Conservation (phyloP, 2,797 vertebrate species). For the Oreonectes daqikongensis region DNA sequence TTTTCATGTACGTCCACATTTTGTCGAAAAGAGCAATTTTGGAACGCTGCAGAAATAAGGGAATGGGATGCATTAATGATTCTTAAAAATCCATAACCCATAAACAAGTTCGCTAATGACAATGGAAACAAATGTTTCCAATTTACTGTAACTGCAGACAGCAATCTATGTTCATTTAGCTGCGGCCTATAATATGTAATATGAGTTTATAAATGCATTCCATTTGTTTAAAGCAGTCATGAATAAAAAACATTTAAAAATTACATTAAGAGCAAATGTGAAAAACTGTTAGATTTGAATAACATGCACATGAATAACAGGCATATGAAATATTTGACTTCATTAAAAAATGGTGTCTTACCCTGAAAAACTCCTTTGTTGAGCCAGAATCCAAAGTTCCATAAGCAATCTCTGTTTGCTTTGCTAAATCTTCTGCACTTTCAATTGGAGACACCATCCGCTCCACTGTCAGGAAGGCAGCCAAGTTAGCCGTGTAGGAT, state of each 20-base stretch:
- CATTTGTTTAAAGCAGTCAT: conserved; percentile 70
- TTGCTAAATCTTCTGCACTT: conserved; percentile 97
- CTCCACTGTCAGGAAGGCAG: conserved; percentile 99
- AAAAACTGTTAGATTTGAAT: too few species aligned
- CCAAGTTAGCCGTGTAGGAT: conserved; percentile 99
- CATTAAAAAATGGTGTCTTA: too few species aligned
- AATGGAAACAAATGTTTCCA: neutral
- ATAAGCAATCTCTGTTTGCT: conserved; percentile 97
- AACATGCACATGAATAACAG: too few species aligned
- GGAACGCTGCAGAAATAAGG: conserved; percentile 84
- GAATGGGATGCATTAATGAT: neutral
- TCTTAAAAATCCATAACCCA: neutral
- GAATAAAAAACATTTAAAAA: conserved; percentile 30
- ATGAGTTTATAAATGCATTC: neutral
- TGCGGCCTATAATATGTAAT: neutral
- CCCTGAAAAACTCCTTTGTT: conserved; percentile 99
- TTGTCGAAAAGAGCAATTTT: conserved; percentile 99
- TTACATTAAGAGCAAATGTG: neutral
- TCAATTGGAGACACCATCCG: conserved; percentile 99
- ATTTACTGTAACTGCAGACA: neutral
- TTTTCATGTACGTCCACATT: conserved; percentile 99
- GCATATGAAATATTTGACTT: neutral
- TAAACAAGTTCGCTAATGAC: neutral
- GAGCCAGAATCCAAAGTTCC: conserved; percentile 98
- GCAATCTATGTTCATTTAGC: neutral